Conservation (phyloP, 1,140 invertebrate genomes). For the Zaprionus inermis region DNA sequence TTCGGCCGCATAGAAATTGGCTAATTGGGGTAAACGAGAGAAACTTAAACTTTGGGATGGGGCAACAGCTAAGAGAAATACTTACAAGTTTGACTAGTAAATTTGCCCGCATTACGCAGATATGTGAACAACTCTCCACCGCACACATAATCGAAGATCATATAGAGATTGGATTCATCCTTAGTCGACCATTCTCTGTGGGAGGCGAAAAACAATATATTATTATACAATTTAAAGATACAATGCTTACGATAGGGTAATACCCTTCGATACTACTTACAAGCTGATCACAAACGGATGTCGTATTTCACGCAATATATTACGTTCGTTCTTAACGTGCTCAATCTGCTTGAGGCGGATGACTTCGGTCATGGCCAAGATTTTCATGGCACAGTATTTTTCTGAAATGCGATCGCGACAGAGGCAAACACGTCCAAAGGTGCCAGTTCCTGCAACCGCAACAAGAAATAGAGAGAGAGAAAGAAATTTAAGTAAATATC, state of each 20-base stretch:
- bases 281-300: slow-evolving; percentile 98
- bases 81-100: slow-evolving; percentile 92
- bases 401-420: slow-evolving; percentile 91
- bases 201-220: background rate
- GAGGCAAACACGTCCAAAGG: slow-evolving; percentile 95
- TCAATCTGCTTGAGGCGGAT: slow-evolving; percentile 97
- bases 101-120: slow-evolving; percentile 95
- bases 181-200: slow-evolving; percentile 94
- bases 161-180: slow-evolving; percentile 94
- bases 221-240: too few species aligned
- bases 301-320: slow-evolving; percentile 93
- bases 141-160: slow-evolving; percentile 97
- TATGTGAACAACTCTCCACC: slow-evolving; percentile 98
- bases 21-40: slow-evolving; percentile 78
- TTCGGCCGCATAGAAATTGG: slow-evolving; percentile 96
- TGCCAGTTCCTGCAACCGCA: slow-evolving; percentile 95
- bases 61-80: background rate
- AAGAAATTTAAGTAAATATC: background rate
- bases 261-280: slow-evolving; percentile 92
- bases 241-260: too few species aligned
- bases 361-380: slow-evolving; percentile 95
- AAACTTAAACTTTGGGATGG: background rate
- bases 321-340: slow-evolving; percentile 97
- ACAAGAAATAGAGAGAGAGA: slow-evolving; percentile 38
- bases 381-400: slow-evolving; percentile 95